Evolutionary conservation across 2,797 vertebrate genomes (phyloP).

Genomic region (Esox lucius): DNA sequence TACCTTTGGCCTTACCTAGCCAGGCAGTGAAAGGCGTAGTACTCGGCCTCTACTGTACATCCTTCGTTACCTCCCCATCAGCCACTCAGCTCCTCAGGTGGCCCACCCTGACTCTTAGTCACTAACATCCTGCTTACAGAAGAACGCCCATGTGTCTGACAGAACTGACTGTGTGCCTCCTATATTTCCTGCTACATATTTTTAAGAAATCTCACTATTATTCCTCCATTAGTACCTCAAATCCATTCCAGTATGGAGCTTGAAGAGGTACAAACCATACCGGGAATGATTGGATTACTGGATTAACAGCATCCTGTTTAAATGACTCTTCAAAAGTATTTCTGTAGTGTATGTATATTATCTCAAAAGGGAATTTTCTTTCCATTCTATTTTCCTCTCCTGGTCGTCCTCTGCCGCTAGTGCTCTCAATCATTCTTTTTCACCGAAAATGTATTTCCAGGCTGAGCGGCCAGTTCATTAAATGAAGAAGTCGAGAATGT

Average conservation of each 20-base stretch:
- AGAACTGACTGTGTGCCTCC: conserved; percentile 3
- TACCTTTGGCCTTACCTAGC: conserved; percentile 5
- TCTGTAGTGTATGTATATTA: not conserved
- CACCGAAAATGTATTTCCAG: not conserved
- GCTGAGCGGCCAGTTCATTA: not conserved
- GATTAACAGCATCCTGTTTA: not conserved
- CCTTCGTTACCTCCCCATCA: conserved; percentile 16
- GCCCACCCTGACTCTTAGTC: not conserved
- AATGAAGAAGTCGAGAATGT: not conserved
- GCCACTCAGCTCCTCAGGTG: not conserved
- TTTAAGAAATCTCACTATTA: not conserved
- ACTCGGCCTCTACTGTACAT: not conserved
- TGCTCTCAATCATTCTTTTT: not conserved
- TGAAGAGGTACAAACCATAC: not conserved
- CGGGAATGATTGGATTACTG: not conserved
- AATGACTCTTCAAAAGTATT: not conserved
- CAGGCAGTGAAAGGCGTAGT: conserved; percentile 12
- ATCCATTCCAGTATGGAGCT: not conserved
- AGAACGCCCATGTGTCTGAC: not conserved
- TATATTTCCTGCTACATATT: not conserved
- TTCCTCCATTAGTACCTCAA: not conserved
- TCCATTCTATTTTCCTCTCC: not conserved
- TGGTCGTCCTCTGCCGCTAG: not conserved
- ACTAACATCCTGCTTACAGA: not conserved
- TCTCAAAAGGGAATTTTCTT: not conserved